These are phyloP conservation scores for Ormyrus nitidulus DNA, from an alignment of 2,888 invertebrate genomes.

Conservation along the genomic window DNA sequence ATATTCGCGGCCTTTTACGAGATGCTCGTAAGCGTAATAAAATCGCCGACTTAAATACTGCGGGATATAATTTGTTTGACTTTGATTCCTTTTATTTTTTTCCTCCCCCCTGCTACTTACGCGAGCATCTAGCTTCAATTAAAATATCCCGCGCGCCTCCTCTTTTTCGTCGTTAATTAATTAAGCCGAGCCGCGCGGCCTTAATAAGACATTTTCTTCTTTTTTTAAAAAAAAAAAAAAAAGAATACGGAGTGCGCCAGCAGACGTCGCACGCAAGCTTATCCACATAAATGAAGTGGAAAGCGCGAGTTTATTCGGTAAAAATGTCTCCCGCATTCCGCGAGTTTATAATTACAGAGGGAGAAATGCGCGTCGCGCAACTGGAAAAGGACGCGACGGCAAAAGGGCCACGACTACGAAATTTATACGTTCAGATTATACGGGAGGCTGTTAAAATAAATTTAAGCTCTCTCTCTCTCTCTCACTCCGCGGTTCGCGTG, in stretches of 20 bases:
- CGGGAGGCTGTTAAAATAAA: conserved; percentile 69
- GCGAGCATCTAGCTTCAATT: conserved; percentile 39
- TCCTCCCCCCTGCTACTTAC: not conserved
- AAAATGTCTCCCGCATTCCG: not conserved
- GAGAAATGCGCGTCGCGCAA: not conserved
- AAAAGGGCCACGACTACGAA: conserved; percentile 53
- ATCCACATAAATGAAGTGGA: conserved; percentile 20
- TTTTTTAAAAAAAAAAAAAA: not conserved
- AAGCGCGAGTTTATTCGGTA: conserved; percentile 3
- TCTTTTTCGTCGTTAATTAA: conserved; percentile 47
- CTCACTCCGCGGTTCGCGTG: conserved; percentile 11
- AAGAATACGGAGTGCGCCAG: not conserved
- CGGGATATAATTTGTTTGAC: conserved; percentile 40
- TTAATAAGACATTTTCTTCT: conserved; percentile 27
- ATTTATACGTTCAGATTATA: conserved; percentile 70
- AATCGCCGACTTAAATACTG: conserved; percentile 47
- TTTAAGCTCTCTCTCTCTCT: conserved; percentile 65
- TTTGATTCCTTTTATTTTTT: conserved; percentile 18
- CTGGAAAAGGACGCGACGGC: not conserved
- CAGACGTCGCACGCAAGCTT: not conserved
- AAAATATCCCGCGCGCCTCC: conserved; percentile 30
- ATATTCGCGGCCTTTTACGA: conserved; percentile 19
- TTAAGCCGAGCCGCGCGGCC: conserved; percentile 19
- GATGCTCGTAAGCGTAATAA: conserved; percentile 42
- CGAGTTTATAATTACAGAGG: conserved; percentile 4